Percentiles rank a stretch among this genome's conserved stretches.
phyloP scores from a whole-genome alignment of 2,113 vertebrate species.

The Cisticola juncidis region DNA sequence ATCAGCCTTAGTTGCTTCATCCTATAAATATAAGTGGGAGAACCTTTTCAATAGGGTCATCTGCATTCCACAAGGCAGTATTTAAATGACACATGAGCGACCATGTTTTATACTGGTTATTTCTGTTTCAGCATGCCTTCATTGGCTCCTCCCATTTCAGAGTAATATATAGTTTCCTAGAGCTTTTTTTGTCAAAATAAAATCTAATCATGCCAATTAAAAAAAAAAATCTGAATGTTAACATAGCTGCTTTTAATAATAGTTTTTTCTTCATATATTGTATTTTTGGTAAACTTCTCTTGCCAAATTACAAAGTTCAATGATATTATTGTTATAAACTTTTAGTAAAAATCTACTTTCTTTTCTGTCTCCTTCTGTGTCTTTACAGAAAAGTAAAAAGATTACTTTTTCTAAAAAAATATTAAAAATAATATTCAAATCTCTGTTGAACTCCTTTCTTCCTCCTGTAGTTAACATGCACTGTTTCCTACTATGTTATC shows the following conservation, averaged over 20 bases:
- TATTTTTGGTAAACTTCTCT: background rate
- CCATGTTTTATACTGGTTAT: conserved; percentile 25
- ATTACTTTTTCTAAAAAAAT: background rate
- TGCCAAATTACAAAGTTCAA: background rate
- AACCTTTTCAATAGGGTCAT: conserved; percentile 3
- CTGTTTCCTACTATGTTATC: background rate
- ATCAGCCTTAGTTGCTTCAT: background rate
- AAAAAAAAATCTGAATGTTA: background rate
- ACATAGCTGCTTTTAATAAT: background rate
- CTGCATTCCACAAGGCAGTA: background rate
- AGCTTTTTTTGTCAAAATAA: background rate
- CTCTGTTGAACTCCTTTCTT: background rate
- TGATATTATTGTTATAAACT: background rate
- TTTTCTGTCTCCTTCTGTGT: background rate
- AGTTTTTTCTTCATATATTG: background rate
- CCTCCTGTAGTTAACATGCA: background rate
- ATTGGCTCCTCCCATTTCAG: background rate
- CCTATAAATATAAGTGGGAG: background rate
- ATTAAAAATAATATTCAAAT: background rate
- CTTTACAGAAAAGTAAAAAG: background rate
- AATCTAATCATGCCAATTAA: background rate
- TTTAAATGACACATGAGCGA: conserved; percentile 25
- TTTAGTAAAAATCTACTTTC: background rate
- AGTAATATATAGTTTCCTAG: background rate
- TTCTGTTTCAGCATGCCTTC: conserved; percentile 24